Percentiles rank a stretch among this genome's conserved stretches.
Conservation (phyloP, 2,888 invertebrate genomes). For the Stictocephala bisonia region DNA sequence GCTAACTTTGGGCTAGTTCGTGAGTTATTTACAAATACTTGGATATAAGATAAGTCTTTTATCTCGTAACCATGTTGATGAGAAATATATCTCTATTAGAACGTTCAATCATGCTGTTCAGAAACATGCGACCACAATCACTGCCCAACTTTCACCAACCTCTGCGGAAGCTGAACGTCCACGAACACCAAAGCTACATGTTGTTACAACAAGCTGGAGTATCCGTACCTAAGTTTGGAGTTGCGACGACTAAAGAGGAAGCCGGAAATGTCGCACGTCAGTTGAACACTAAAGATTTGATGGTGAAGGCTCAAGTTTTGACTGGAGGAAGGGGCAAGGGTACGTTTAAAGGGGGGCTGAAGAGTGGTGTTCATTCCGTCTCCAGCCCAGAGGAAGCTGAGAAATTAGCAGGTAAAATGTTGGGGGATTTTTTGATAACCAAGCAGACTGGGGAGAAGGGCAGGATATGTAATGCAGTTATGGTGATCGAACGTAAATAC, state of each 20-base stretch:
- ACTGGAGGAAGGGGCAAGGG: conserved; percentile 96
- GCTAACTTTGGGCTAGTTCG: no score
- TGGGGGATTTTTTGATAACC: conserved; percentile 89
- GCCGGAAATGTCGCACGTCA: conserved; percentile 81
- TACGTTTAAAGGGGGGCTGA: conserved; percentile 89
- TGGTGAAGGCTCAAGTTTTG: conserved; percentile 88
- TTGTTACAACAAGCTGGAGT: conserved; percentile 86
- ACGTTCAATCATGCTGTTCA: no score
- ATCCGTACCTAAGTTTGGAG: conserved; percentile 89
- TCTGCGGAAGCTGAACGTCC: conserved; percentile 83
- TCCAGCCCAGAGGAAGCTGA: conserved; percentile 85
- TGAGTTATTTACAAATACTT: no score
- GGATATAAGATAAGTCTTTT: no score
- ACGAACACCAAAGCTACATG: conserved; percentile 95
- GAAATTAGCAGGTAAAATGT: conserved; percentile 85
- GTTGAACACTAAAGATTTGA: conserved; percentile 82
- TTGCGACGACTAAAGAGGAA: conserved; percentile 85
- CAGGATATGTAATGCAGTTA: conserved; percentile 92
- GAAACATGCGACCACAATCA: no score
- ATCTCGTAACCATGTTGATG: no score
- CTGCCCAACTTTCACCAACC: not conserved
- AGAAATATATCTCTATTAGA: no score
- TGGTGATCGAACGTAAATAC: conserved; percentile 98
- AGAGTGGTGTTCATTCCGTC: conserved; percentile 80
- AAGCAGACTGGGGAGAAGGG: conserved; percentile 96